Evolutionary conservation across 2,888 invertebrate species (phyloP), one percentile per base, ranked within the genome.

Genomic region (Calephelis perditalis): DNA sequence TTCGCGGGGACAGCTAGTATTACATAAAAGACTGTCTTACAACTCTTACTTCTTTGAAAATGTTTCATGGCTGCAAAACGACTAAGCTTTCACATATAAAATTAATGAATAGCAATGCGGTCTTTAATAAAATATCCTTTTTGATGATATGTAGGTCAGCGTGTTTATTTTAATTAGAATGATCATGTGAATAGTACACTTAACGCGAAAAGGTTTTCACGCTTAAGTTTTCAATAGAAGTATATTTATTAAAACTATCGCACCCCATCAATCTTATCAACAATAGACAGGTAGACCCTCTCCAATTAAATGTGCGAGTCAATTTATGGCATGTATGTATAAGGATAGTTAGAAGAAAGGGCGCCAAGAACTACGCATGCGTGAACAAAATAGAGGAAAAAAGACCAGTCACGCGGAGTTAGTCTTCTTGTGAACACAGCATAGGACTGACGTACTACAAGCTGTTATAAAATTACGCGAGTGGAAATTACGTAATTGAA

Each of bases 351-450:
- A 77, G 75, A 84, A 85, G 86, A 89, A 90, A 90, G 82, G 86
- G 89, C 89, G 89, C 85, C 82, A 89, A 89, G 64, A 74, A 71
- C 58, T 55, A 68, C 85, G 86, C 86, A 85, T 84, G 86, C 84
- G 86, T 68, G 60, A 47, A 62, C 35, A 35, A 72, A 67, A 70
- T 63, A 67, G 67, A 71, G 68, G 68, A 70, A 73, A 76, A 71
- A 73, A 70, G 70, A 71, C 69, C 78, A 82, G 78, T 82, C 79
- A 79, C 76, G 75, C 71, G 75, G 73, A 69, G 68, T 77, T 82
- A 86, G 89, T 87, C 78, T 72, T 73, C 76, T 78, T 71, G 73
- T 61, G 73, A 73, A 73, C 81, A 71, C 73, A 73, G 65, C 63
- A 63, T 59, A 57, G 71, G 60, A 58, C 67, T 63, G 77, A 78